phyloP scores from a whole-genome alignment of 2,113 vertebrate species.

The Psammodynastes pulverulentus region DNA sequence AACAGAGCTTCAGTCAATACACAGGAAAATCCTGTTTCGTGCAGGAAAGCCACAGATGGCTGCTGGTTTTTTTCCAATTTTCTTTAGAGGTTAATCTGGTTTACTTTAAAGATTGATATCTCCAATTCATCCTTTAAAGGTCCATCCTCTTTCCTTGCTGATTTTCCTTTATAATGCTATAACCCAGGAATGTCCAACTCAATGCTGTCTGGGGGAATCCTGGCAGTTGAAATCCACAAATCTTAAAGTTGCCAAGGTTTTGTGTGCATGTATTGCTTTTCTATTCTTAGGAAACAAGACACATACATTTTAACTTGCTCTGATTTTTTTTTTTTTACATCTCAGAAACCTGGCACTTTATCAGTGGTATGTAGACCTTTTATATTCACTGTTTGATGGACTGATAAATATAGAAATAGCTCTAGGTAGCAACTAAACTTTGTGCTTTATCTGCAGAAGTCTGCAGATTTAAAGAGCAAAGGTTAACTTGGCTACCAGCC shows the following conservation, averaged over 20 bases:
- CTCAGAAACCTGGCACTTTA: not conserved
- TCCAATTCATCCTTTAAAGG: not conserved
- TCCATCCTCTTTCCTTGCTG: not conserved
- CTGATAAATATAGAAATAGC: not conserved
- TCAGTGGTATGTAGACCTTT: not conserved
- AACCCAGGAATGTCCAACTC: not conserved
- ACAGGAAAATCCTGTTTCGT: not conserved
- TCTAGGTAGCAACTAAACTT: not conserved
- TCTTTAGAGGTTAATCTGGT: not conserved
- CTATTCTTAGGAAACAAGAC: not conserved
- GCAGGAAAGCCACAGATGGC: not conserved
- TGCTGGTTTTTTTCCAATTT: not conserved
- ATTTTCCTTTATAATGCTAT: not conserved
- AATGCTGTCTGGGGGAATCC: not conserved
- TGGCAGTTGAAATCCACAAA: not conserved
- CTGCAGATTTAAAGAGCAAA: not conserved
- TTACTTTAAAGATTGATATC: not conserved
- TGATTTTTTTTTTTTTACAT: not conserved
- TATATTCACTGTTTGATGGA: not conserved
- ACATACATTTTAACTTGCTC: not conserved
- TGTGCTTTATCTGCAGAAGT: not conserved
- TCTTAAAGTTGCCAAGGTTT: not conserved
- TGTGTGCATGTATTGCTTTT: not conserved
- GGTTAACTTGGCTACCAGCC: too few relatives aligned
- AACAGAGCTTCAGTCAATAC: conserved; percentile 17